A percentile compares a stretch with the other conserved stretches of the same genome.
phyloP scores from a whole-genome alignment of 1,140 invertebrate species.

The Drosophila arawakana region DNA sequence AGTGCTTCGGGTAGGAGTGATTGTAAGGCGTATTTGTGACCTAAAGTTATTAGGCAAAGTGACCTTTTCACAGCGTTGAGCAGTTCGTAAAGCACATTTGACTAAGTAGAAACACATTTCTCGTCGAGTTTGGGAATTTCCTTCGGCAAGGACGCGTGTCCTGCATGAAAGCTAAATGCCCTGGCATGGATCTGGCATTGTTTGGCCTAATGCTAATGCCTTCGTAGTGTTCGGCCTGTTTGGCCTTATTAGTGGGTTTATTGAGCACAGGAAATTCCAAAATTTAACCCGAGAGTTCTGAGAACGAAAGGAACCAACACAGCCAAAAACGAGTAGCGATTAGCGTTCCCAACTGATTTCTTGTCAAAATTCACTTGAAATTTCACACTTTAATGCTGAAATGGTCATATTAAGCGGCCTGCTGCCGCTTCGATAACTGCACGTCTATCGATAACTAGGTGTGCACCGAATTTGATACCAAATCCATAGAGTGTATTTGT shows the following conservation, averaged over 20 bases:
- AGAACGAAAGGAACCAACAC: conserved; percentile 44
- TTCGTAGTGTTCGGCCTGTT: conserved; percentile 59
- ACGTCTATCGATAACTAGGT: conserved; percentile 50
- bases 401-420: conserved; percentile 14
- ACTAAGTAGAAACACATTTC: conserved; percentile 77
- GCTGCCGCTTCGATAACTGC: conserved; percentile 19
- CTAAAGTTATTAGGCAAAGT: conserved; percentile 80
- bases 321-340: conserved; percentile 8
- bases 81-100: conserved; percentile 33
- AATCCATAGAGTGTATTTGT: conserved; percentile 27
- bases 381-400: conserved; percentile 73
- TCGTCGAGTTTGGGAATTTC: conserved; percentile 60
- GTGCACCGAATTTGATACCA: conserved; percentile 59
- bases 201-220: conserved; percentile 76
- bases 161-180: conserved; percentile 73
- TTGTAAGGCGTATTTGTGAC: conserved; percentile 73
- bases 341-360: conserved; percentile 31
- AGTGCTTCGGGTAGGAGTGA: conserved; percentile 80
- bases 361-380: conserved; percentile 77
- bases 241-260: conserved; percentile 79
- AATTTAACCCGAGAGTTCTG: conserved; percentile 69
- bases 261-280: conserved; percentile 68
- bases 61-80: conserved; percentile 58
- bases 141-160: conserved; percentile 73
- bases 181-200: conserved; percentile 53